Conservation (phyloP, 2,888 invertebrate species). For the Agrochola litura region DNA sequence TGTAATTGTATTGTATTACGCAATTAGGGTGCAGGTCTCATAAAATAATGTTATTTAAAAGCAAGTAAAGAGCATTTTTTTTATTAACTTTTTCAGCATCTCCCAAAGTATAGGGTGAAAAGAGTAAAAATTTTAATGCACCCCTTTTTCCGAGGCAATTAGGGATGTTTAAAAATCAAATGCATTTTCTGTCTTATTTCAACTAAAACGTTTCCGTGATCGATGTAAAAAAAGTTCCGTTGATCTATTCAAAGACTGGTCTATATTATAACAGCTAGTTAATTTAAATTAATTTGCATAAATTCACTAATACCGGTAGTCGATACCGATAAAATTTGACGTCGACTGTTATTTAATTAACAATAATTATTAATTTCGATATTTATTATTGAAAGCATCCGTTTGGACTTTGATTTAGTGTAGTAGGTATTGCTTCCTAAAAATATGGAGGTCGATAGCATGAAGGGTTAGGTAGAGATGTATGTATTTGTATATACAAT, state of each 20-base stretch:
- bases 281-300: constrained; percentile 40
- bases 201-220: constrained; percentile 8
- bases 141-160: neutral
- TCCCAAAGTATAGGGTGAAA: neutral
- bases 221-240: constrained; percentile 41
- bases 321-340: constrained; percentile 14
- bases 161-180: neutral
- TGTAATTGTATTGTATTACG: no score
- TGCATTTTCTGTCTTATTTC: neutral
- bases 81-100: neutral
- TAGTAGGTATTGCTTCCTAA: constrained; percentile 12
- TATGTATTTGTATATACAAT: no score
- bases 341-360: constrained; percentile 6
- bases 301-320: constrained; percentile 55
- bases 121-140: neutral
- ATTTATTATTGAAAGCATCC: constrained; percentile 19
- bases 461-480: neutral
- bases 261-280: constrained; percentile 14
- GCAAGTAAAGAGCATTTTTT: neutral
- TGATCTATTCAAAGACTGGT: constrained; percentile 24
- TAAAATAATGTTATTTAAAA: neutral
- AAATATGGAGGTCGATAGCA: neutral
- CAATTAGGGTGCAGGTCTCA: no score
- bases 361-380: constrained; percentile 11
- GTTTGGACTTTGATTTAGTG: constrained; percentile 34